Conservation (phyloP, 2,888 invertebrate species). For the Brachyptera risi region DNA sequence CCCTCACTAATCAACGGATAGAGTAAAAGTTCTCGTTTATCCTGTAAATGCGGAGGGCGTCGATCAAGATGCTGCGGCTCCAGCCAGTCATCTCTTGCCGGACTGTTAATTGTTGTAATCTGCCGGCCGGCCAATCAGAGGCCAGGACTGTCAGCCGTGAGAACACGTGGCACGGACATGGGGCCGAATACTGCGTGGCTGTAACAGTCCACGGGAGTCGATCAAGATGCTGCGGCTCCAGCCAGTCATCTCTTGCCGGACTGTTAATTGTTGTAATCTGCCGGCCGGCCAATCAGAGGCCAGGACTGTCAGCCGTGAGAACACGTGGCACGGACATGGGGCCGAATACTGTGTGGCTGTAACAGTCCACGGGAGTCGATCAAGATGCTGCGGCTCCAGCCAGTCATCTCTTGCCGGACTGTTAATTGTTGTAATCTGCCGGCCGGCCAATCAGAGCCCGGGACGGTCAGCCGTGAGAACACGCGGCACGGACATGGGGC, state of each 20-base stretch:
- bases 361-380: not conserved
- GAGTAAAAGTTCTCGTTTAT: constrained; percentile 14
- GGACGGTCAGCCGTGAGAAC: not conserved
- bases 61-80: not conserved
- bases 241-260: not conserved
- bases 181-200: too few relatives aligned
- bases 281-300: constrained; percentile 1
- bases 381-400: not conserved
- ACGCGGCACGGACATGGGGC: not conserved
- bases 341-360: too few relatives aligned
- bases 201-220: too few relatives aligned
- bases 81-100: not conserved
- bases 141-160: not conserved
- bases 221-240: not conserved
- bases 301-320: not conserved
- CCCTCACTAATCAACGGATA: constrained; percentile 12
- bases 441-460: not conserved
- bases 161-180: not conserved
- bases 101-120: constrained; percentile 16
- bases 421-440: constrained; percentile 17
- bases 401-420: not conserved
- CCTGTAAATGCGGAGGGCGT: constrained; percentile 8
- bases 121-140: constrained; percentile 1
- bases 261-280: constrained; percentile 17
- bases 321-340: not conserved